Base-by-base conservation (phyloP, 1,140 invertebrate genomes). In the Myzus persicae region DNA sequence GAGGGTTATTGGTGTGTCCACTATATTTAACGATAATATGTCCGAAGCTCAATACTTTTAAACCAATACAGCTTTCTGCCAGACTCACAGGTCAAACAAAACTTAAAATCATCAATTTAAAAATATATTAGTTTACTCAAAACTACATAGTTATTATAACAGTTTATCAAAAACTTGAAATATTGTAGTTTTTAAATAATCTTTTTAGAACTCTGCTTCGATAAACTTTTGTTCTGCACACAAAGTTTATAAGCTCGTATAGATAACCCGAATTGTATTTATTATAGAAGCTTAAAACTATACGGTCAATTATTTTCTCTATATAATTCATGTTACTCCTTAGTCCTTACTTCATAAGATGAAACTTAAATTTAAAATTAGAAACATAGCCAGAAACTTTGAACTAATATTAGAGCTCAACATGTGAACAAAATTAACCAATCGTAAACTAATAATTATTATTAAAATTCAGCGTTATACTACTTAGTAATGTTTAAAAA, bases 201-300 rank as follows among this genome's bases (percentile, higher is more conserved):
- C 44, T 88, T 88, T 85, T 88, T 88, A 36, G n/a, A 88, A 48
- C 26, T 88, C 1, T 51, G 38, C 46, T 51, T 51, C 31, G 44
- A 51, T 36, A 48, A 89, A 89, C 87, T 89, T 89, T 38, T 89
- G 46, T 51, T 89, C 46, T 51, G 48, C 24, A 48, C 46, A 24
- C 31, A 89, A 89, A 89, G n/a, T 89, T 89, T 89, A 20, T 20
- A 51, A 89, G 24, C 7, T 88, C 20, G 20, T 89, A 51, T 51
- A 89, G 87, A 51, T 89, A 51, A 89, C 51, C n/a, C 22, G 87
- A 51, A 89, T 51, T 51, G 87, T 51, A 89, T 51, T 89, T 51
- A 89, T 89, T 89, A 89, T 36, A 89, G 20, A 89, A 89, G n/a
- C 46, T 51, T 89, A 38, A 51, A 51, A 89, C 87, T 51, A 51